These are phyloP conservation scores for Ceuthmochares aereus DNA, from an alignment of 2,113 vertebrate genomes.

Conservation along the genomic window DNA sequence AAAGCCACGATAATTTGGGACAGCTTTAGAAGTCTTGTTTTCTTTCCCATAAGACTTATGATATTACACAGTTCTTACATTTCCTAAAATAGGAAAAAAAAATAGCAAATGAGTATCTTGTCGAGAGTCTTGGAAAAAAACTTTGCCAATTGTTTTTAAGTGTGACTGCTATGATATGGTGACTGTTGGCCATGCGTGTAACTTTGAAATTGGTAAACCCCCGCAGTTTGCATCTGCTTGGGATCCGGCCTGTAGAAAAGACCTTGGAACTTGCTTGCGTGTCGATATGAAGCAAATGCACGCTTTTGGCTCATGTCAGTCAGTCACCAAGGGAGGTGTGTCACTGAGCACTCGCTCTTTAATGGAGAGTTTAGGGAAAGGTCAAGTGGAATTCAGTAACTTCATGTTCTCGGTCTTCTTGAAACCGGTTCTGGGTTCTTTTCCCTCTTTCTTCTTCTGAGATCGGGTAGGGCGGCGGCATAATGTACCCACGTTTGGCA, in stretches of 20 bases:
- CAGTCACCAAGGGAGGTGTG: too few species aligned
- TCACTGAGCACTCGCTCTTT: not conserved
- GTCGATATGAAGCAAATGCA: too few species aligned
- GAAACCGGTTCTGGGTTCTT: not conserved
- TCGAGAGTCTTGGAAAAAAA: not conserved
- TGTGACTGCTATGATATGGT: fast-evolving
- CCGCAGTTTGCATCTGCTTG: not conserved
- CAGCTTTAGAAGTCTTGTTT: slow-evolving; percentile 3
- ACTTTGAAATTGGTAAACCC: not conserved
- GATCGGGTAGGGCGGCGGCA: too few species aligned
- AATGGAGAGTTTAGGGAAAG: not conserved
- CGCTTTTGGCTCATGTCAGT: too few species aligned
- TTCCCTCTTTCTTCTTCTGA: not conserved
- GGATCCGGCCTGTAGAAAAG: not conserved
- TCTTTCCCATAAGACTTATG: not conserved
- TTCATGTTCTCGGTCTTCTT: not conserved
- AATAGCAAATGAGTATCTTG: not conserved
- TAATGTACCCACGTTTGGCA: fast-evolving
- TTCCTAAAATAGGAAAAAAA: not conserved
- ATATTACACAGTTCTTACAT: not conserved
- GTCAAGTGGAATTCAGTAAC: not conserved
- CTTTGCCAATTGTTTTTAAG: not conserved
- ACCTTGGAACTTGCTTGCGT: too few species aligned
- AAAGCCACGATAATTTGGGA: slow-evolving; percentile 29
- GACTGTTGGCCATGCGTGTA: fast-evolving